Base-by-base conservation (phyloP, 2,888 invertebrate species). In the Eristalis tenax region DNA sequence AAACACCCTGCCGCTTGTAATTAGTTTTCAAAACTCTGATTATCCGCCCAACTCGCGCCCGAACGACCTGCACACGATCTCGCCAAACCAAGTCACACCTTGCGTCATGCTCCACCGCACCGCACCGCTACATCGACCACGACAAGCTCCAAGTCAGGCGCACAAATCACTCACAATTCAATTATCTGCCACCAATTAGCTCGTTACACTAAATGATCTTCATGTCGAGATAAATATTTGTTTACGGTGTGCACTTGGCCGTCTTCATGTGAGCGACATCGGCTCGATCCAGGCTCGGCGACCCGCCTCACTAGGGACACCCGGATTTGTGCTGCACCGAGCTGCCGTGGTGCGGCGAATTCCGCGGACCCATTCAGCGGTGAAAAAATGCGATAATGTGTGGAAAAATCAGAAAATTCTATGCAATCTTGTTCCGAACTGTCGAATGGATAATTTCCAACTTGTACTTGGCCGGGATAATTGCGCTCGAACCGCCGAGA, bases 151-250 rank as follows among this genome's bases (percentile, higher is more conserved):
- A 56, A 40, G 63, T 40, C 77, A 82, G 28, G 82, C 64, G 43
- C 75, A 74, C 77, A 81, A 86, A 70, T 82, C 74, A 82, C 78
- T 78, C 76, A 70, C 69, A 82, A 76, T 76, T 74, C 85, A 86
- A 86, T 86, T 86, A 82, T 78, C 68, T 64, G 50, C 32, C 77
- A 71, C 74, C 85, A 86, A 86, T 86, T 78, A 86, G 69, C 74
- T 77, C 69, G 85, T 77, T 82, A 70, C 69, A 77, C 85, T 77
- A 82, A 86, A 65, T 82, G 85, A 82, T 74, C 69, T 70, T 57
- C 77, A 82, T 82, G 81, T 82, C 85, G 59, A 78, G 77, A 78
- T 82, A 77, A 86, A 78, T 86, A 82, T 86, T 82, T 82, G 82
- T 74, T 86, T 81, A 71, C 63, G 28, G 18, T 57, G 22, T 38